Evolutionary conservation across 1,140 invertebrate genomes (phyloP).

Genomic region (Saxidomus purpurata): DNA sequence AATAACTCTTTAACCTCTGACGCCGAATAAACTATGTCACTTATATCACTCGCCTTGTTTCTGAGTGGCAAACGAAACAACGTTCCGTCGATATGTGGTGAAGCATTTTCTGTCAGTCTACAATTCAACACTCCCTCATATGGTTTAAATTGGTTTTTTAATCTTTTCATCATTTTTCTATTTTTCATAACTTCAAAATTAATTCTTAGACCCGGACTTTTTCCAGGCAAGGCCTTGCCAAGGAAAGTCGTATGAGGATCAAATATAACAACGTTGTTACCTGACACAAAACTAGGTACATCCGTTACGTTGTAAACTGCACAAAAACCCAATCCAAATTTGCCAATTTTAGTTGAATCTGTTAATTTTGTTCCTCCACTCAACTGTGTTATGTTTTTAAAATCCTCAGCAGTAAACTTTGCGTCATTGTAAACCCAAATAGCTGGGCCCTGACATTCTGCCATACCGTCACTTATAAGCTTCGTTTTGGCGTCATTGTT

Average conservation of each 20-base stretch:
- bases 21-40: constrained; percentile 70
- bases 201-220: constrained; percentile 79
- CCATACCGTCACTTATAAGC: constrained; percentile 80
- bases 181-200: constrained; percentile 71
- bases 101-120: constrained; percentile 33
- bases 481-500: constrained; percentile 73
- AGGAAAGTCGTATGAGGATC: constrained; percentile 83
- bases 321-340: constrained; percentile 85
- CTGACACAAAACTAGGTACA: constrained; percentile 83
- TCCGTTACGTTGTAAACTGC: constrained; percentile 85
- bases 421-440: constrained; percentile 83
- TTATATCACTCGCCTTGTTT: constrained; percentile 76
- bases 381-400: constrained; percentile 80
- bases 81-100: constrained; percentile 69
- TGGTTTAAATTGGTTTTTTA: constrained; percentile 79
- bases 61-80: constrained; percentile 79
- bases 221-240: constrained; percentile 64
- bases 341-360: constrained; percentile 79
- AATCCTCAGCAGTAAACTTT: constrained; percentile 79
- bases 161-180: constrained; percentile 64
- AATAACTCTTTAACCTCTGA: constrained; percentile 71
- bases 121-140: constrained; percentile 81
- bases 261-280: constrained; percentile 82
- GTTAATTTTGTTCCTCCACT: constrained; percentile 80
- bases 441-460: constrained; percentile 80